Base-by-base conservation (phyloP, 2,888 invertebrate species). In the Catotricha subobsoleta region DNA sequence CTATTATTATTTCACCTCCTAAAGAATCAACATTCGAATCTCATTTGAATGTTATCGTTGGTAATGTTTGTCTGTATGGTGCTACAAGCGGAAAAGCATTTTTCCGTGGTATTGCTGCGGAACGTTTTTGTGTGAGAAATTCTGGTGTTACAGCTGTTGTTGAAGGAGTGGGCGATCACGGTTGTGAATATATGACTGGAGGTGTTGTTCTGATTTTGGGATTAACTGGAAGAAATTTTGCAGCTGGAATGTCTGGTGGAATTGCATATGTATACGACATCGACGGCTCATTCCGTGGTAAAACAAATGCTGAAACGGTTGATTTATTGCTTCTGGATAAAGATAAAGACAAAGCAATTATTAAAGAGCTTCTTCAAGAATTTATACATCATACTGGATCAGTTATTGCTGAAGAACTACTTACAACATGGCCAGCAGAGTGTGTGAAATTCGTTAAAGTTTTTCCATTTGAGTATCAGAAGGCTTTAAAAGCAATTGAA, bases 101-200 rank as follows among this genome's bases (percentile, higher is more conserved):
- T 65, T 90, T 98, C 71, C 71, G 92, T 40, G 92, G 98, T 42
- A 90, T 95, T 51, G 95, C 94, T 1, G 94, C 97, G 12, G 98
- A 98, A 65, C 76, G 98, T 21, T 98, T 98, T 69, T 94, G 92
- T 59, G 98, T 98, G 15, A 75, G 98, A 47, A 98, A 98, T 68
- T 95, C 94, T 0, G 98, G 98, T 3, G 95, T 86, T 30, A 70
- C 76, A 23, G 94, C 95, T 12, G 94, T 98, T 13, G 87, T 88
- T 47, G 98, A 98, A 68, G 95, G 95, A 41, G 94, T 92, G 43
- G 98, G 98, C 30, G 98, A 98, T 68, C 97, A 98, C 65, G 97
- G 94, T 44, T 98, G 98, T 68, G 98, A 98, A 67, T 98, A 98
- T 65, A 98, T 98, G 98, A 98, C 98, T 37, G 95, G 92, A 12